Evolutionary conservation across 1,140 invertebrate genomes (phyloP), one percentile per base, ranked within the genome.

Genomic region (Drosophila bifasciata): DNA sequence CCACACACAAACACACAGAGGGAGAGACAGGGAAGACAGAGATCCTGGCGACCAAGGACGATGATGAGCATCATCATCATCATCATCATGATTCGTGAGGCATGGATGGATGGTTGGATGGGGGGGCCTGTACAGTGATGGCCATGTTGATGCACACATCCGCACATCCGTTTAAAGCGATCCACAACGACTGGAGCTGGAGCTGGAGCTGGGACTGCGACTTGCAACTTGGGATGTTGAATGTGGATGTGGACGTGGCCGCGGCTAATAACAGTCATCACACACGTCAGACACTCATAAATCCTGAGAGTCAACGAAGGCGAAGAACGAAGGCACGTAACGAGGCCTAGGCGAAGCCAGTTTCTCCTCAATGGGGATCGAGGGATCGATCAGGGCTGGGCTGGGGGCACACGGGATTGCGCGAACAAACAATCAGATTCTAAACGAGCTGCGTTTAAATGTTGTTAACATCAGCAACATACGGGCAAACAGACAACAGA

Each of bases 241-340:
- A 44, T 32, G 51, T 51, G 51, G 69, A 74, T 19, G 58, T 49
- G 52, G 48, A 67, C 53, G 68, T 48, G 69, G 79, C 73, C 64
- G 73, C 44, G 68, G 84, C 83, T 90, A 90, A 90, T 90, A 90
- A 90, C 88, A 90, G 88, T 90, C 88, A 90, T 90, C 88, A 84
- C 83, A 88, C 79, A 89, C 78, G 81, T 86, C 83, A 84, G 88
- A 90, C 88, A 88, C 83, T 90, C 81, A 90, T 90, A 90, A 90
- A 90, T 90, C 79, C 89, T 90, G 76, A 77, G 79, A 84, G 79
- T 89, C 84, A 89, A 83, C 84, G n/a, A 83, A 88, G 75, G 53
- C 77, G 60, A 63, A 70, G 50, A 11, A 63, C 67, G 50, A 11
- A 21, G 56, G 51, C 75, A 56, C 66, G 53, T 56, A 68, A 55